Percentiles rank a stretch among this genome's conserved stretches.
phyloP scores from a whole-genome alignment of 2,113 vertebrate genomes.

The Serilophus lunatus region DNA sequence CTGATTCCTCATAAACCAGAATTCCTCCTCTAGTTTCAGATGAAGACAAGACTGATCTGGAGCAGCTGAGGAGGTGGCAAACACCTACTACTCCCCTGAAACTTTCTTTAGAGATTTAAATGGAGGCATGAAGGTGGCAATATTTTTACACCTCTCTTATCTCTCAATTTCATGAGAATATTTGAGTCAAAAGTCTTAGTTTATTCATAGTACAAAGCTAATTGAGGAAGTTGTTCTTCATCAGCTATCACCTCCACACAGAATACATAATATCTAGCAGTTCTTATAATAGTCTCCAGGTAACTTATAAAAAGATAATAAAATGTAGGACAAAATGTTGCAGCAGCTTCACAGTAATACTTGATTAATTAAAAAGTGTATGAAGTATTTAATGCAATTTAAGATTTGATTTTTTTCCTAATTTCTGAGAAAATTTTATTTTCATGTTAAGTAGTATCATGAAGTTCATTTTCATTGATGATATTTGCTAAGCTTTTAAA shows the following conservation, averaged over 20 bases:
- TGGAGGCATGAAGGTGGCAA: neutral
- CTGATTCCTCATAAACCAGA: neutral
- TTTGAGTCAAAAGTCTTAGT: neutral
- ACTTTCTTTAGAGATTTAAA: neutral
- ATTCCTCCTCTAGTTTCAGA: neutral
- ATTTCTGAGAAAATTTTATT: neutral
- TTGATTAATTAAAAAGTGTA: neutral
- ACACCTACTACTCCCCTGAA: neutral
- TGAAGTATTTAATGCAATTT: neutral
- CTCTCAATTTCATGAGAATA: neutral
- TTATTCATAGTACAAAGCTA: neutral
- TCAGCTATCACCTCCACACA: neutral
- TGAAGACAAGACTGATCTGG: neutral
- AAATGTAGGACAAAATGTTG: neutral
- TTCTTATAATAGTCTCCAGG: neutral
- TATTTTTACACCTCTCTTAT: neutral
- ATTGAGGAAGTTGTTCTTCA: neutral
- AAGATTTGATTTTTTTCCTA: neutral
- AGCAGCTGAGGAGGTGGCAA: slow-evolving; percentile 1
- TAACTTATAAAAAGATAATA: neutral
- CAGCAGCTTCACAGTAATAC: neutral
- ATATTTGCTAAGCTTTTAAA: neutral
- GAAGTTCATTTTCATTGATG: neutral
- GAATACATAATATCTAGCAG: neutral
- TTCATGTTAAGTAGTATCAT: neutral